These are phyloP conservation scores for Saguinus oedipus DNA, from an alignment of 2,797 vertebrate species.

Conservation along the genomic window DNA sequence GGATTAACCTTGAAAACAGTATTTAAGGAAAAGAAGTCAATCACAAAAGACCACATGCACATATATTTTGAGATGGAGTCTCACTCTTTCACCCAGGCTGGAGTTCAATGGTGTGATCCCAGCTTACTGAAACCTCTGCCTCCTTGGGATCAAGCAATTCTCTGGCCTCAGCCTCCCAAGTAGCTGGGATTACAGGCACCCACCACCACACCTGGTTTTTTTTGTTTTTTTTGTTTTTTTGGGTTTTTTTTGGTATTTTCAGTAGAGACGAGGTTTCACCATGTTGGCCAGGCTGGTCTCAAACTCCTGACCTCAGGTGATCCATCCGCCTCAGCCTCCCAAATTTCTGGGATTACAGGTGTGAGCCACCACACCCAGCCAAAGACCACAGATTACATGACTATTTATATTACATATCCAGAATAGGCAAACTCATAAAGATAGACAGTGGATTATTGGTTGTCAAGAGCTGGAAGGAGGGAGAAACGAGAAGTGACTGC, in stretches of 20 bases:
- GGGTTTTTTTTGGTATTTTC: background rate
- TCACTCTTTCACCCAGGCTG: background rate
- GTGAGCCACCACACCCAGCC: background rate
- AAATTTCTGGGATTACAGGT: background rate
- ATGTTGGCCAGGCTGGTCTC: background rate
- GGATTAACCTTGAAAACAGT: background rate
- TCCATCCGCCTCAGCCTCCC: background rate
- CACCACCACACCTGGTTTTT: rapidly evolving
- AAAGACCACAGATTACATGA: background rate
- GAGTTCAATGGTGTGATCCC: background rate
- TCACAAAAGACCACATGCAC: background rate
- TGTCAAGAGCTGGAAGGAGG: background rate
- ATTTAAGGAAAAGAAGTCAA: background rate
- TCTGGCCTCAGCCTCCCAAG: background rate
- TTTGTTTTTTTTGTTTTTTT: rapidly evolving
- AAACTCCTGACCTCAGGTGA: background rate
- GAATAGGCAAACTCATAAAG: background rate
- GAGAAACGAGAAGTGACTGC: background rate
- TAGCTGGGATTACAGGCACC: background rate
- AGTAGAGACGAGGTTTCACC: background rate
- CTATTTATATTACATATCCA: background rate
- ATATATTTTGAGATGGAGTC: background rate
- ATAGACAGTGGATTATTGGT: background rate
- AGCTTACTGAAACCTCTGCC: background rate
- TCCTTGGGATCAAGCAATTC: background rate